Evolutionary conservation across 1,140 invertebrate species (phyloP).

Genomic region (Euwallacea similis): DNA sequence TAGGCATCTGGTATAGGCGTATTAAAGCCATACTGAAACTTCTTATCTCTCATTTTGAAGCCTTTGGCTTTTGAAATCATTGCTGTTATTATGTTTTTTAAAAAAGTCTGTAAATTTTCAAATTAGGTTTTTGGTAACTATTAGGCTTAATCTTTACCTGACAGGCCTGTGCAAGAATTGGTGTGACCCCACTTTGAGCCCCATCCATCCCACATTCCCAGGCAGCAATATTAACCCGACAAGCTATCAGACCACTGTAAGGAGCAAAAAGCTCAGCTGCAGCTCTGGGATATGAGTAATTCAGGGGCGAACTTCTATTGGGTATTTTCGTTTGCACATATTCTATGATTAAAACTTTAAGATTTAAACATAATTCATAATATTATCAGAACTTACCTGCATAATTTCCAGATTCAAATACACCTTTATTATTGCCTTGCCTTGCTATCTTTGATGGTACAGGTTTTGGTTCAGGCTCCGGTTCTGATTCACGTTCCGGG

Average conservation of each 20-base stretch:
- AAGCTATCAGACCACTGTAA: slow-evolving; percentile 46
- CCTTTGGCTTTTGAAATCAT: slow-evolving; percentile 58
- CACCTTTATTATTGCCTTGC: slow-evolving; percentile 37
- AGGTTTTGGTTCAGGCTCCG: slow-evolving; percentile 8
- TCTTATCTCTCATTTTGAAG: slow-evolving; percentile 58
- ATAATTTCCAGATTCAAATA: slow-evolving; percentile 39
- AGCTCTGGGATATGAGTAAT: slow-evolving; percentile 46
- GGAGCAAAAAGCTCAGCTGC: slow-evolving; percentile 48
- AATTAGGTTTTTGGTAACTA: no score
- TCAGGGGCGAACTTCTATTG: slow-evolving; percentile 37
- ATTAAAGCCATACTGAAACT: slow-evolving; percentile 59
- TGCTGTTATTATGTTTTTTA: slow-evolving; percentile 60
- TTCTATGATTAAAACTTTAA: slow-evolving; percentile 34
- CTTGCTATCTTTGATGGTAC: slow-evolving; percentile 22
- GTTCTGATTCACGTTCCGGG: slow-evolving; percentile 22
- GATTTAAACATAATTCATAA: background rate
- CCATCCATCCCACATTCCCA: slow-evolving; percentile 51
- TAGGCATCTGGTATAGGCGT: slow-evolving; percentile 60
- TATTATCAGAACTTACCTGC: slow-evolving; percentile 13
- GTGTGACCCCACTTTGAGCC: slow-evolving; percentile 45
- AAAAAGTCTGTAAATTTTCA: slow-evolving; percentile 44
- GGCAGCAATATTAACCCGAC: slow-evolving; percentile 45
- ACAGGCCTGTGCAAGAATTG: slow-evolving; percentile 47
- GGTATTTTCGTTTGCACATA: slow-evolving; percentile 45
- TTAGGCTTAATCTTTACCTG: slow-evolving; percentile 37